Evolutionary conservation across 2,113 vertebrate genomes (phyloP).

Genomic region (Clarias macrocephalus): DNA sequence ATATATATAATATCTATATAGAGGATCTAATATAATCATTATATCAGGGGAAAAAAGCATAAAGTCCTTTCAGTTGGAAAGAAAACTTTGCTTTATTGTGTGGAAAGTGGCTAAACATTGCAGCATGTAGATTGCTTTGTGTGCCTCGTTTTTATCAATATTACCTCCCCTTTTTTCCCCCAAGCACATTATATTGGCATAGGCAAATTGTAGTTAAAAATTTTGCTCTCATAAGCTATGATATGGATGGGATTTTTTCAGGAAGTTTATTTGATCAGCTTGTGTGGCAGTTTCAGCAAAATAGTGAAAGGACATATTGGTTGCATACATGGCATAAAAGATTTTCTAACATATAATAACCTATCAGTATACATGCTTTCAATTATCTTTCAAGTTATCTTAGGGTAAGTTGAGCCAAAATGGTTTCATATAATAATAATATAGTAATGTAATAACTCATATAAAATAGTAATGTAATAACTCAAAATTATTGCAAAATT

Average conservation of each 20-base stretch:
- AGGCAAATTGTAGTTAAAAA: not conserved
- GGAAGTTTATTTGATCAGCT: not conserved
- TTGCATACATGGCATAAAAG: not conserved
- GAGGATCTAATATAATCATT: not conserved
- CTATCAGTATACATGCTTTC: not conserved
- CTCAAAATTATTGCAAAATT: not conserved
- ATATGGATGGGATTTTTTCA: not conserved
- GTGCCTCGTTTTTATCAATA: too few relatives aligned
- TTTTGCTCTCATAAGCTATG: not conserved
- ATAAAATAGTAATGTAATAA: not conserved
- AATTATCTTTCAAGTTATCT: not conserved
- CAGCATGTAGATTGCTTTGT: too few relatives aligned
- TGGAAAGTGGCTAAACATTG: not conserved
- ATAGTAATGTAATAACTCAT: not conserved
- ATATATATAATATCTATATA: not conserved
- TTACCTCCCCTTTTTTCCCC: not conserved
- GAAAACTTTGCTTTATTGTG: not conserved
- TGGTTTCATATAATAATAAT: not conserved
- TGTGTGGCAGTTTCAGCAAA: not conserved
- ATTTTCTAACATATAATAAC: not conserved
- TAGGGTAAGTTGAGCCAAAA: not conserved
- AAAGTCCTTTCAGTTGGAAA: not conserved
- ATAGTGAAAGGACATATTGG: not conserved
- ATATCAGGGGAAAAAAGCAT: not conserved
- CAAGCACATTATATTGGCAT: not conserved